phyloP scores from a whole-genome alignment of 2,797 vertebrate species.

The Monodelphis domestica region DNA sequence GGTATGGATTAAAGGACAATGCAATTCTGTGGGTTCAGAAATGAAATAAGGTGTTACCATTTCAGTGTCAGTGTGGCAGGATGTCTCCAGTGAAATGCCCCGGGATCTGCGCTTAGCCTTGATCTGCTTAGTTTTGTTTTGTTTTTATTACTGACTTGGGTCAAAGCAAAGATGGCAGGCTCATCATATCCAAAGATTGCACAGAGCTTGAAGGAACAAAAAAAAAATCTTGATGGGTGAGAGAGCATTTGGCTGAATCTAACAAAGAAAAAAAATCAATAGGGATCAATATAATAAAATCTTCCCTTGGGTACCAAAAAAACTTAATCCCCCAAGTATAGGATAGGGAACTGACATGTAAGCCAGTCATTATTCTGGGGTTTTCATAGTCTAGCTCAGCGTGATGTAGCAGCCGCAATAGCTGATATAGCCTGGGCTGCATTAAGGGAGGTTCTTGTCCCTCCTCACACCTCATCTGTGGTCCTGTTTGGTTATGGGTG shows the following conservation, averaged over 20 bases:
- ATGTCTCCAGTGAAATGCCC: not conserved
- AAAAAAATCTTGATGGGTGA: not conserved
- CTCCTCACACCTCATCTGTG: not conserved
- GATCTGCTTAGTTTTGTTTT: not conserved
- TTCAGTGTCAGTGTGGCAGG: not conserved
- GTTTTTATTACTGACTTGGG: not conserved
- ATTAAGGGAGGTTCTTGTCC: not conserved
- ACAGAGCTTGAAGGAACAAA: not conserved
- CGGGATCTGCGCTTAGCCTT: not conserved
- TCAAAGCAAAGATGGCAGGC: not conserved
- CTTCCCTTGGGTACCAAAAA: not conserved
- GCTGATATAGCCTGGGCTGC: not conserved
- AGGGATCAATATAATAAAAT: not conserved
- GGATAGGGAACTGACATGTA: not conserved
- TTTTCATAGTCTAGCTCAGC: not conserved
- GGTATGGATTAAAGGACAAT: not conserved
- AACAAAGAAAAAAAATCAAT: not conserved
- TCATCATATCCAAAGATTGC: not conserved
- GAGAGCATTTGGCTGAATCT: not conserved
- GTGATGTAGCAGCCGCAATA: not conserved
- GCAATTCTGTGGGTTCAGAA: not conserved
- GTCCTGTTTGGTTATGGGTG: not conserved
- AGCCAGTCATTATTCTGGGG: not conserved
- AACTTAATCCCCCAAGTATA: no score
- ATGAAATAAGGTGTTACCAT: not conserved